phyloP scores from a whole-genome alignment of 2,888 invertebrate species.

The Eupithecia subfuscata region DNA sequence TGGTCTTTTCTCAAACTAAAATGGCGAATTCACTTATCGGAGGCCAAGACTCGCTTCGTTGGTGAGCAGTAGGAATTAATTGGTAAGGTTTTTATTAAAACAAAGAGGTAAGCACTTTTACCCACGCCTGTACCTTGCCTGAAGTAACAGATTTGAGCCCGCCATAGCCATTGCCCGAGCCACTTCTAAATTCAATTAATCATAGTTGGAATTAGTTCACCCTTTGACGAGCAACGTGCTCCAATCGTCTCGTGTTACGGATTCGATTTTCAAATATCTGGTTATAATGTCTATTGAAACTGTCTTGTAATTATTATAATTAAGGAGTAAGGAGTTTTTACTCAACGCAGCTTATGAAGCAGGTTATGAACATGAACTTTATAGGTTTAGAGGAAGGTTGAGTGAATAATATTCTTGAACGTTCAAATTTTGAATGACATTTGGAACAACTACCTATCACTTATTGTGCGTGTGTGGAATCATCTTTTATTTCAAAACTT shows the following conservation, averaged over 20 bases:
- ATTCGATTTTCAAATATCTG: constrained; percentile 53
- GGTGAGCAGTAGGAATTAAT: not conserved
- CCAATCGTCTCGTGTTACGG: constrained; percentile 68
- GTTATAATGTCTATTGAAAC: not conserved
- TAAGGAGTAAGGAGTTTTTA: not conserved
- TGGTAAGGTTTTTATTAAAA: not conserved
- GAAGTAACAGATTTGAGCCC: constrained; percentile 71
- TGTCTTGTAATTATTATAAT: not conserved
- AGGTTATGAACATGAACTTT: too few relatives aligned
- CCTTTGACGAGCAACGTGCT: constrained; percentile 68
- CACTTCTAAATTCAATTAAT: constrained; percentile 79
- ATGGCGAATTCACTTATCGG: not conserved
- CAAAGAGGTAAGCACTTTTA: constrained; percentile 43
- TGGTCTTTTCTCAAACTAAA: not conserved
- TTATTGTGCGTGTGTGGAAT: not conserved
- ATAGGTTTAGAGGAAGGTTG: not conserved
- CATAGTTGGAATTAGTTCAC: constrained; percentile 78
- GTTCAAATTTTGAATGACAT: not conserved
- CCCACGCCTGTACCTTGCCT: constrained; percentile 45
- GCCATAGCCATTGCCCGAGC: constrained; percentile 61
- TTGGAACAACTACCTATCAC: not conserved
- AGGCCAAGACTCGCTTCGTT: not conserved
- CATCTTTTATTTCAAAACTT: not conserved
- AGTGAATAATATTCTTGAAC: not conserved
- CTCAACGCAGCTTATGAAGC: not conserved